Evolutionary conservation across 2,888 invertebrate genomes (phyloP).

Genomic region (Agriotes lineatus): DNA sequence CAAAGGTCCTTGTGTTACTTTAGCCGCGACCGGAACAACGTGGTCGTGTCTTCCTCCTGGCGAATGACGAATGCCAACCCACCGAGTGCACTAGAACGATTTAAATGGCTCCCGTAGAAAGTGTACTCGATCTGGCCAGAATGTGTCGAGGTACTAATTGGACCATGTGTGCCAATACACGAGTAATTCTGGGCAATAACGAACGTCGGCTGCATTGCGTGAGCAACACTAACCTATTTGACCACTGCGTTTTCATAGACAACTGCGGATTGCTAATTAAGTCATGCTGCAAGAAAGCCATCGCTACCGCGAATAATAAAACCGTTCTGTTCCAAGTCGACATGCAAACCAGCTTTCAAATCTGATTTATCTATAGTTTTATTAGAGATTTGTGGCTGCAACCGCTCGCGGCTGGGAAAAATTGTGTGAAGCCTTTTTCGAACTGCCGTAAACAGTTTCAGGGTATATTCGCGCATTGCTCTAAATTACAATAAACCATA

Average conservation of each 20-base stretch:
- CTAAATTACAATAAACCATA: too few relatives aligned
- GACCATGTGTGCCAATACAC: not conserved
- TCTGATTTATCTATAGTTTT: too few relatives aligned
- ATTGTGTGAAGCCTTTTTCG: too few relatives aligned
- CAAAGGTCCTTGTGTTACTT: not conserved
- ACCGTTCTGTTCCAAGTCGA: too few relatives aligned
- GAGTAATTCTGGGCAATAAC: constrained; percentile 2
- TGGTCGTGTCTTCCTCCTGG: not conserved
- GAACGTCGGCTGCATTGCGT: constrained; percentile 8
- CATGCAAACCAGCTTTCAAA: not conserved
- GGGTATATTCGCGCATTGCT: too few relatives aligned
- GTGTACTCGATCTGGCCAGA: not conserved
- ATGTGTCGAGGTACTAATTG: constrained; percentile 13
- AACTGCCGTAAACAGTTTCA: too few relatives aligned
- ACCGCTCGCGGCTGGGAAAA: too few relatives aligned
- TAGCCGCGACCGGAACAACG: constrained; percentile 1
- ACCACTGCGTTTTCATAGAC: constrained; percentile 9
- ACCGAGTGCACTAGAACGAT: not conserved
- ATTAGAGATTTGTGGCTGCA: too few relatives aligned
- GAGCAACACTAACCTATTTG: constrained; percentile 14
- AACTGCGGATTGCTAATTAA: constrained; percentile 18
- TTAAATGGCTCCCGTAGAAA: not conserved
- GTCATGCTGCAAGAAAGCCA: constrained; percentile 8
- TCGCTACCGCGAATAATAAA: too few relatives aligned
- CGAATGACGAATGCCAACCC: not conserved